A percentile compares a stretch with the other conserved stretches of the same genome.
phyloP scores from a whole-genome alignment of 2,888 invertebrate species.

The Megaustenia siamemsis region DNA sequence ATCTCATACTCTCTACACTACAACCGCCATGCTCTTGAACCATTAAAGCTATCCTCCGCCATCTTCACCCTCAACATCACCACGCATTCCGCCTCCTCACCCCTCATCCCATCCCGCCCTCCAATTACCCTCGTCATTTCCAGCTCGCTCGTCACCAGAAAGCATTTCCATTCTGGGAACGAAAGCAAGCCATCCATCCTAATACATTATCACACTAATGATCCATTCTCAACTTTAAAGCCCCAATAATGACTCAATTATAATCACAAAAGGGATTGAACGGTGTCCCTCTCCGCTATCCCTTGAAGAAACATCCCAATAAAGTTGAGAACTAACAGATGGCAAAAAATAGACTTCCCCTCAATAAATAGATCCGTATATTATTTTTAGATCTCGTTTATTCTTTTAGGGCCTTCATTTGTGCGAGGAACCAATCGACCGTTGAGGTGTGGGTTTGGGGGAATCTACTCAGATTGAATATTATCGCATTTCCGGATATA shows the following conservation, averaged over 20 bases:
- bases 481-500: no score
- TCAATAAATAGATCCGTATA: not conserved
- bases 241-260: conserved; percentile 7
- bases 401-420: no score
- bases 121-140: not conserved
- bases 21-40: not conserved
- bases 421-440: no score
- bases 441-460: no score
- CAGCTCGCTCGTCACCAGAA: not conserved
- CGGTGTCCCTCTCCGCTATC: not conserved
- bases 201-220: not conserved
- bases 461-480: no score
- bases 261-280: not conserved
- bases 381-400: no score
- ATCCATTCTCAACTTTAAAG: not conserved
- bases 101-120: not conserved
- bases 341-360: not conserved
- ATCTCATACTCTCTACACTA: no score
- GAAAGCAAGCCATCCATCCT: not conserved
- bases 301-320: not conserved
- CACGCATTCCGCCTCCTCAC: not conserved
- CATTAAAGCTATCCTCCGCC: not conserved
- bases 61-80: not conserved
- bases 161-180: not conserved
- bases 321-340: conserved; percentile 1